These are phyloP conservation scores for Eupithecia exiguata DNA, from an alignment of 2,888 invertebrate species.

Conservation along the genomic window DNA sequence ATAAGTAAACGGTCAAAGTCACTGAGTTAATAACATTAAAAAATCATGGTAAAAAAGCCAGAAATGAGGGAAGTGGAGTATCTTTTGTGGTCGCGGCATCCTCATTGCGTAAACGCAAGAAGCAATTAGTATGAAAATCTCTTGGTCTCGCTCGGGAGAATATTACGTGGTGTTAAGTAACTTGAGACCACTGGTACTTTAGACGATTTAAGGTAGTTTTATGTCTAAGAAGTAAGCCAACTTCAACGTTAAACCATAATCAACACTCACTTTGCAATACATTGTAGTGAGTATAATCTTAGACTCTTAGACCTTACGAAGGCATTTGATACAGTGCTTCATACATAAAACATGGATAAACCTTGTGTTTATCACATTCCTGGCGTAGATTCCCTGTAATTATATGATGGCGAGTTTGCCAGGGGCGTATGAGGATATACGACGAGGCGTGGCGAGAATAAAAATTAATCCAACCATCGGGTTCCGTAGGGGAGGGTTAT, in stretches of 20 bases:
- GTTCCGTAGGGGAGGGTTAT: constrained; percentile 33
- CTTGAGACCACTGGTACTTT: constrained; percentile 42
- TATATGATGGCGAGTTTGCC: constrained; percentile 38
- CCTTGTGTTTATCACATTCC: constrained; percentile 33
- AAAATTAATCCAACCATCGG: constrained; percentile 41
- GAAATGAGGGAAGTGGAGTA: constrained; percentile 51
- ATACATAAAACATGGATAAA: constrained; percentile 20
- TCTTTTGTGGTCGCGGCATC: constrained; percentile 52
- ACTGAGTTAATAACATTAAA: constrained; percentile 48
- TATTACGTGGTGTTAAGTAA: constrained; percentile 49
- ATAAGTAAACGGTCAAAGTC: constrained; percentile 42
- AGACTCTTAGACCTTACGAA: constrained; percentile 16
- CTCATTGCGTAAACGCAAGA: constrained; percentile 63
- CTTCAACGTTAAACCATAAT: constrained; percentile 9
- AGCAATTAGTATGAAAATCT: constrained; percentile 70
- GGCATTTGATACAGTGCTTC: constrained; percentile 25
- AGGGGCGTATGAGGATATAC: constrained; percentile 45
- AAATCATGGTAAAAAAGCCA: constrained; percentile 42
- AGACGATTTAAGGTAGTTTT: constrained; percentile 32
- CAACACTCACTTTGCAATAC: constrained; percentile 6
- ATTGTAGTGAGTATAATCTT: constrained; percentile 2
- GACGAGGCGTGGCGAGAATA: constrained; percentile 43
- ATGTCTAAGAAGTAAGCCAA: constrained; percentile 3
- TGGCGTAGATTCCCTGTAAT: constrained; percentile 38
- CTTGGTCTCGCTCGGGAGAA: constrained; percentile 61